Base-by-base conservation (phyloP, 2,797 vertebrate genomes). In the Acanthornis magna region DNA sequence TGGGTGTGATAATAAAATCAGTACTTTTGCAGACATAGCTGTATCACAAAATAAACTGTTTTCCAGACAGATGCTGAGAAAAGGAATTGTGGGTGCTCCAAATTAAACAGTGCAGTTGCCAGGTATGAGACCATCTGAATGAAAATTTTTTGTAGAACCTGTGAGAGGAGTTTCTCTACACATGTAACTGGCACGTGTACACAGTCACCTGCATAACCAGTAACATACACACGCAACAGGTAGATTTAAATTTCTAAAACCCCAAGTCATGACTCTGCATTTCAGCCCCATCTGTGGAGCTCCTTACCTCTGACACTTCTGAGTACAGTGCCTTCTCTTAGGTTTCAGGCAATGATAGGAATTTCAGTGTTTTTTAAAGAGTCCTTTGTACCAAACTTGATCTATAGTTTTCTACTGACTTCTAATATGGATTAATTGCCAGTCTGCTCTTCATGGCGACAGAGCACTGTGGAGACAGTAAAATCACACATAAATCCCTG, bases 341-440 rank as follows among this genome's bases (percentile, higher is more conserved):
- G 22, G 29, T 26, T 55, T 70, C 45, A 38, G 34, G 18, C 10
- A 68, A 30, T 30, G 7, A 22, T 26, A 21, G 4, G 20, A 71
- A 5, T 74, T 75, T 57, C 4, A 3, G 10, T 53, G 34, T 47
- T 73, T 76, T 91, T 81, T 58, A 66, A 40, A 65, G 16, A 73
- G 27, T 43, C 21, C 20, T 91, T 61, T 83, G 14, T 40, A 74
- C 7, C 38, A 77, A 9, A 83, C 18, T 45, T 80, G 45, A 54
- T 76, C 45, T 91, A 12, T 9, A 51, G 25, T 40, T 92, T 89
- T 91, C 53, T 50, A 18, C 50, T 48, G 51, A 14, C 16, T 84
- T 75, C 62, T 86, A 88, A 72, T 48, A 55, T 26, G 40, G 32
- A 81, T 84, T 94, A 91, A 94, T 91, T 85, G 22, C 27, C 47